These are phyloP conservation scores for Ostrea edulis DNA, from an alignment of 1,140 invertebrate genomes.

Conservation along the genomic window DNA sequence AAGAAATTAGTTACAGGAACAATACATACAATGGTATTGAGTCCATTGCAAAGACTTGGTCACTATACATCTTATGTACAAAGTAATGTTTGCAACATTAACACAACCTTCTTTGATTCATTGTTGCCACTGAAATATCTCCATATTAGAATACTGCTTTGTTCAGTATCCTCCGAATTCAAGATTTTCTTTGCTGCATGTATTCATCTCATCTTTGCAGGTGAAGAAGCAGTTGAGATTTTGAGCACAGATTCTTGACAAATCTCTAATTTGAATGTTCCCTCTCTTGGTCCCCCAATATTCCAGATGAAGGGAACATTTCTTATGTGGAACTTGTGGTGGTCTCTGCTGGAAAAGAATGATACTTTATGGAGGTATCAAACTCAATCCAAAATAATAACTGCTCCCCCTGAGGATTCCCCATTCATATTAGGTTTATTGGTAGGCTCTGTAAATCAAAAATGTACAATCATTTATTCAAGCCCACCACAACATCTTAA, in stretches of 20 bases:
- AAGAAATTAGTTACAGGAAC: not conserved
- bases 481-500: not conserved
- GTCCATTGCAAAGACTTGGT: not conserved
- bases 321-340: not conserved
- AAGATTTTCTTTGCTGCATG: not conserved
- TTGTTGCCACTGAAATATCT: not conserved
- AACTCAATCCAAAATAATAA: conserved; percentile 34
- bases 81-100: not conserved
- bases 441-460: conserved; percentile 25
- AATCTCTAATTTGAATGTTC: not conserved
- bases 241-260: not conserved
- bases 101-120: not conserved
- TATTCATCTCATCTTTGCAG: not conserved
- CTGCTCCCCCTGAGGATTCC: conserved; percentile 31
- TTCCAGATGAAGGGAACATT: not conserved
- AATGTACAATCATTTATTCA: not conserved
- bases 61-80: not conserved
- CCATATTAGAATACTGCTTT: not conserved
- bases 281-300: not conserved
- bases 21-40: not conserved
- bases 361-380: conserved; percentile 35
- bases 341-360: conserved; percentile 34
- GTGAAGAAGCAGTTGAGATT: not conserved
- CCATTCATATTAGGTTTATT: conserved; percentile 12
- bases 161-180: not conserved